Conservation (phyloP, 2,797 vertebrate species). For the Knipowitschia caucasica region DNA sequence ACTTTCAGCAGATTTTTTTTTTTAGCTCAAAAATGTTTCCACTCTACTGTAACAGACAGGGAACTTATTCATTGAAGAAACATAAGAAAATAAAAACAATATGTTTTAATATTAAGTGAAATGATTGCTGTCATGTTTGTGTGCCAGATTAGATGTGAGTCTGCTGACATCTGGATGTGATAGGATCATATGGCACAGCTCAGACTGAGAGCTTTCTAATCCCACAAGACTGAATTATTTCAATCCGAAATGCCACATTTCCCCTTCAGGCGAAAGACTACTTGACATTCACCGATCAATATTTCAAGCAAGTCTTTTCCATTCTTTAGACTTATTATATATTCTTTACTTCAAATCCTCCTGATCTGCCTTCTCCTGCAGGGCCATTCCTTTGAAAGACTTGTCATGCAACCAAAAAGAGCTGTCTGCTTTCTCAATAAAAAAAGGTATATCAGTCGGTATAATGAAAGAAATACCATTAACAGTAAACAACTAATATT, state of each 20-base stretch:
- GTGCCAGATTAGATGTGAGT: conserved; percentile 43
- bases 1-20: background rate
- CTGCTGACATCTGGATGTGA: conserved; percentile 70
- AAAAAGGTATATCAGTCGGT: background rate
- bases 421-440: conserved; percentile 24
- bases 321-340: conserved; percentile 40
- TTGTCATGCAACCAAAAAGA: conserved; percentile 37
- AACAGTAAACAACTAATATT: background rate
- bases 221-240: conserved; percentile 61
- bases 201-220: conserved; percentile 69
- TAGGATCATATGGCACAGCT: conserved; percentile 67
- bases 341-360: conserved; percentile 55
- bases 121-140: conserved; percentile 46
- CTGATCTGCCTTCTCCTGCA: conserved; percentile 36
- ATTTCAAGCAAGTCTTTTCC: conserved; percentile 51
- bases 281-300: conserved; percentile 65
- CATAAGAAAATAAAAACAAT: conserved; percentile 16
- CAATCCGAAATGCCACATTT: conserved; percentile 66
- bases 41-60: background rate
- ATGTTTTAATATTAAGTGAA: conserved; percentile 41
- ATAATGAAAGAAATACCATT: too few relatives aligned
- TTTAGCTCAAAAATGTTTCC: background rate
- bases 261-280: conserved; percentile 48
- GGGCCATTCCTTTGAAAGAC: conserved; percentile 31
- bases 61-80: background rate